These are phyloP conservation scores for Orchesella cincta DNA, from an alignment of 1,140 invertebrate genomes.

Conservation along the genomic window DNA sequence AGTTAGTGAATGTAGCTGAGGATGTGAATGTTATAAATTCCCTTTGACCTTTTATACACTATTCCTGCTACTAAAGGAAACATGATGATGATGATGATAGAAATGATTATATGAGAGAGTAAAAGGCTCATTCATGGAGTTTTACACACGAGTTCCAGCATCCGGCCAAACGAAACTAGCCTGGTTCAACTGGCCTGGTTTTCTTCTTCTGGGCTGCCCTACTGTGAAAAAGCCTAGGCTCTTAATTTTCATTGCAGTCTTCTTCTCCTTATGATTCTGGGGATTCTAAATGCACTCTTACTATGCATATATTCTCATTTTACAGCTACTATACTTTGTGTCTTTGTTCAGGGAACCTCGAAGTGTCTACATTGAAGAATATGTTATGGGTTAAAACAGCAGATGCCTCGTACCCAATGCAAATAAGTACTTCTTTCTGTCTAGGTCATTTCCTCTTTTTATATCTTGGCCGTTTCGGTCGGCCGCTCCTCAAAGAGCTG, in stretches of 20 bases:
- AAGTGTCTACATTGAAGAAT: not conserved
- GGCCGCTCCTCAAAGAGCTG: not conserved
- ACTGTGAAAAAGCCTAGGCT: not conserved
- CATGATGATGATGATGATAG: not conserved
- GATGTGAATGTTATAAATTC: not conserved
- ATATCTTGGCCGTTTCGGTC: not conserved
- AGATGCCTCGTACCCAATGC: not conserved
- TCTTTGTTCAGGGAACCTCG: not conserved
- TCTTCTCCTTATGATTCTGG: not conserved
- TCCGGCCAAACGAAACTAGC: not conserved
- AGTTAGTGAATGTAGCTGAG: not conserved
- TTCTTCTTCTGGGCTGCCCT: not conserved
- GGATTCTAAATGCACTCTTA: not conserved
- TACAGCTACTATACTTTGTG: too few species aligned
- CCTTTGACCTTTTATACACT: not conserved
- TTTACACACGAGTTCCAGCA: not conserved
- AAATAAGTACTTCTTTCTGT: not conserved
- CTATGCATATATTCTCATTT: not conserved
- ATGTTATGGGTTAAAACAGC: not conserved
- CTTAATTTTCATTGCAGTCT: not conserved
- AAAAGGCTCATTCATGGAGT: not conserved
- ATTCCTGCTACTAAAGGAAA: not conserved
- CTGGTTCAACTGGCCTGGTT: not conserved
- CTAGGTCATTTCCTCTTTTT: not conserved
- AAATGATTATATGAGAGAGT: not conserved